Evolutionary conservation across 2,888 invertebrate species (phyloP).

Genomic region (Entomobrya multifasciata): DNA sequence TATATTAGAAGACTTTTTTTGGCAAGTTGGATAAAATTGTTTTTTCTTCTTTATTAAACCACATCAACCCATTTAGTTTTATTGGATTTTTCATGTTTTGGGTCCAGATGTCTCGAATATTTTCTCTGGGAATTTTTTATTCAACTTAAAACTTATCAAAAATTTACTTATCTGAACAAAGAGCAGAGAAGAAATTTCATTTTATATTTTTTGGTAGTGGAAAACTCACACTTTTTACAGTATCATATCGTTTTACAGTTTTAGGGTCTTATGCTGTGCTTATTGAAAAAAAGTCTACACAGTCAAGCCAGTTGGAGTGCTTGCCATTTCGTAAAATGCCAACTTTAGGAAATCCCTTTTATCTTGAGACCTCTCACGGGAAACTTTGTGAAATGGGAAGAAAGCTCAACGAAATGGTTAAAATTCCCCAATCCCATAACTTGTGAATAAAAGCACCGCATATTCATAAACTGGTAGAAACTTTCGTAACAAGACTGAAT

Average conservation of each 20-base stretch:
- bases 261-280: no score
- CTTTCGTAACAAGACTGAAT: slow-evolving; percentile 48
- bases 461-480: slow-evolving; percentile 22
- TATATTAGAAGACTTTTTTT: slow-evolving; percentile 6
- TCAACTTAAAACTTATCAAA: slow-evolving; percentile 55
- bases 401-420: slow-evolving; percentile 58
- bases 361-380: slow-evolving; percentile 60
- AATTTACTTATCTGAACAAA: slow-evolving; percentile 8
- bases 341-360: slow-evolving; percentile 61
- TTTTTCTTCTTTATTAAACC: slow-evolving; percentile 65
- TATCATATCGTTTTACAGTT: no score
- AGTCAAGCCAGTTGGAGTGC: no score
- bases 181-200: not conserved
- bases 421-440: slow-evolving; percentile 60
- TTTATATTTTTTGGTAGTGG: not conserved
- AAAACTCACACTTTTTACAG: no score
- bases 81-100: slow-evolving; percentile 48
- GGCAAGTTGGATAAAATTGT: slow-evolving; percentile 48
- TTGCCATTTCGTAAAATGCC: slow-evolving; percentile 61
- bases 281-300: slow-evolving; percentile 27
- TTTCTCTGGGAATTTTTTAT: slow-evolving; percentile 38
- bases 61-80: slow-evolving; percentile 45
- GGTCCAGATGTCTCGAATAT: slow-evolving; percentile 57
- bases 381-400: slow-evolving; percentile 60
- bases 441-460: slow-evolving; percentile 34